Percentiles rank a stretch among this genome's conserved stretches.
These are phyloP conservation scores for Meganola albula DNA, from an alignment of 2,888 invertebrate species.

Conservation along the genomic window DNA sequence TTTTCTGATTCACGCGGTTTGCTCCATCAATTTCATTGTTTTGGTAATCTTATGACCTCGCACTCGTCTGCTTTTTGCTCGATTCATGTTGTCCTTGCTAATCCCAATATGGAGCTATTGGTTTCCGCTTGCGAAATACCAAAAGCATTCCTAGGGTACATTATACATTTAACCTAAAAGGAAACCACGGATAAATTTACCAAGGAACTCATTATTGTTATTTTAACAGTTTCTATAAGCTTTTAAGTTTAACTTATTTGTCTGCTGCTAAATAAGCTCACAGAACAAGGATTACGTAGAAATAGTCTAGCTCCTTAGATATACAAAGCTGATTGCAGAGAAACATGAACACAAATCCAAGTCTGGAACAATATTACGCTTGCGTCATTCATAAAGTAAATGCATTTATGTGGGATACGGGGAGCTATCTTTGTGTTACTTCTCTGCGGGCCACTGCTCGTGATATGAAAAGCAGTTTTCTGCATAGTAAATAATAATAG, in stretches of 20 bases:
- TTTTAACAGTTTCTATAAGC: too few species aligned
- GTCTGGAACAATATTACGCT: conserved; percentile 58
- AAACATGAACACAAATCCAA: conserved; percentile 49
- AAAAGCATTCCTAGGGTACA: too few species aligned
- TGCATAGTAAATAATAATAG: conserved; percentile 66
- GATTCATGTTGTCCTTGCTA: conserved; percentile 41
- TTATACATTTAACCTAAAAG: too few species aligned
- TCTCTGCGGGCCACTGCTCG: conserved; percentile 53
- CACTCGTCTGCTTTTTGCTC: conserved; percentile 20
- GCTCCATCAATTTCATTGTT: conserved; percentile 44
- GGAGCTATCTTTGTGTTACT: conserved; percentile 57
- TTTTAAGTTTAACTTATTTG: too few species aligned
- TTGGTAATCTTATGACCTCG: conserved; percentile 49
- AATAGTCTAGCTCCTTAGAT: conserved; percentile 35
- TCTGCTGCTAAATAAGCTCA: conserved; percentile 30
- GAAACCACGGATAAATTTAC: too few species aligned
- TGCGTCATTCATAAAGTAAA: conserved; percentile 62
- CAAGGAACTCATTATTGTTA: too few species aligned
- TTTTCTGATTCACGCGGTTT: conserved; percentile 60
- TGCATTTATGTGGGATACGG: conserved; percentile 57
- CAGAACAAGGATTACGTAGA: conserved; percentile 31
- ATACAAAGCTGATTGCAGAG: conserved; percentile 43
- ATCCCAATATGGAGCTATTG: too few species aligned
- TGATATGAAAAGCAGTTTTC: conserved; percentile 73
- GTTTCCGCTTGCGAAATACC: too few species aligned